A percentile compares a stretch with the other conserved stretches of the same genome.
phyloP scores from a whole-genome alignment of 2,888 invertebrate species.

The Neoaliturus tenellus region DNA sequence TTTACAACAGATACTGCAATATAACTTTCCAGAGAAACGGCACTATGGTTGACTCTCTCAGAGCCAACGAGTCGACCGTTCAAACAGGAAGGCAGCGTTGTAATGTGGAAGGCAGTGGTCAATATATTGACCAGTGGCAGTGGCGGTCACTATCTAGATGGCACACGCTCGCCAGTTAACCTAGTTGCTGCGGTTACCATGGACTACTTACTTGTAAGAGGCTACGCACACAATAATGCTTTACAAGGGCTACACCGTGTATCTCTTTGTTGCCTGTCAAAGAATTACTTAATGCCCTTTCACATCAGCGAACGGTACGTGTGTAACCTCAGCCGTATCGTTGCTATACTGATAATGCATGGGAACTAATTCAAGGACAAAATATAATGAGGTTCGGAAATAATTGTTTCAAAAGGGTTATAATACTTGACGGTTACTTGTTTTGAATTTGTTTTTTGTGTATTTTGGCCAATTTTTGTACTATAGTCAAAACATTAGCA shows the following conservation, averaged over 20 bases:
- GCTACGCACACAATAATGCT: background rate
- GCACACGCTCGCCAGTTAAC: conserved; percentile 39
- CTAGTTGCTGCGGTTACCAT: conserved; percentile 4
- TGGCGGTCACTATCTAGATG: conserved; percentile 38
- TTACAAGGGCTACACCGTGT: background rate
- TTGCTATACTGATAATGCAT: background rate
- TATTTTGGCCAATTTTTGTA: too few relatives aligned
- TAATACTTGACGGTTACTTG: too few relatives aligned
- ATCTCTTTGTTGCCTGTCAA: background rate
- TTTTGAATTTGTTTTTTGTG: too few relatives aligned
- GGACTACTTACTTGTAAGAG: background rate
- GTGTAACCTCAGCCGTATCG: background rate
- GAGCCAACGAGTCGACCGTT: background rate
- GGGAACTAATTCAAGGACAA: background rate
- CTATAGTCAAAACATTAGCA: too few relatives aligned
- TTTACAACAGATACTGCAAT: too few relatives aligned
- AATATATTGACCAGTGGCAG: conserved; percentile 45
- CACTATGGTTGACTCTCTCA: background rate
- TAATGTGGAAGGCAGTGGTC: conserved; percentile 28
- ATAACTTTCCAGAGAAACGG: background rate
- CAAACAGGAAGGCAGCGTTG: background rate
- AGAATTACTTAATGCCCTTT: background rate
- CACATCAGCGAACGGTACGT: background rate
- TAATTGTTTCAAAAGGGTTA: too few relatives aligned
- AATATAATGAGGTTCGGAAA: too few relatives aligned